These are phyloP conservation scores for Drosophila imparisetae DNA, from an alignment of 2,888 invertebrate genomes.

Conservation along the genomic window DNA sequence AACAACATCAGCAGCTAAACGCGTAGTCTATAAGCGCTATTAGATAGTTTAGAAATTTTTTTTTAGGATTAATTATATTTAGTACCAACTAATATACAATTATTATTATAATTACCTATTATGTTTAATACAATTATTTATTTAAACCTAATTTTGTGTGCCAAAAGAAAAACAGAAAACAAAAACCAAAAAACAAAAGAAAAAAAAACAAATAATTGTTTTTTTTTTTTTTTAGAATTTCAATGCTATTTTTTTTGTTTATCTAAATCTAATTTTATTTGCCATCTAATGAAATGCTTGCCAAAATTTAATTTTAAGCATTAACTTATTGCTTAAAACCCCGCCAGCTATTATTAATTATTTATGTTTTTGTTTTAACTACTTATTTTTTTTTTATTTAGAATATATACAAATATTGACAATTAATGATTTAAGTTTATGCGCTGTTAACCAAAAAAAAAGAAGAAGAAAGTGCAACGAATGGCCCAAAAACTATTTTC, in stretches of 20 bases:
- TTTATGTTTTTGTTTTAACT: conserved; percentile 27
- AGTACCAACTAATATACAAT: conserved; percentile 22
- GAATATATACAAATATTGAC: background rate
- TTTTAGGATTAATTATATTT: conserved; percentile 15
- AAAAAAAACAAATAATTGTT: conserved; percentile 18
- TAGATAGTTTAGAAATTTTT: conserved; percentile 52
- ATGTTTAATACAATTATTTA: conserved; percentile 51
- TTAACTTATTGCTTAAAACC: conserved; percentile 46
- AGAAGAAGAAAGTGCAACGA: conserved; percentile 37
- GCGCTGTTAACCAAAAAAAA: conserved; percentile 63
- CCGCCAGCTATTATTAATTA: conserved; percentile 55
- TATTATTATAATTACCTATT: conserved; percentile 12
- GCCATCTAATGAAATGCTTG: conserved; percentile 71
- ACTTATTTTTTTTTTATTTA: conserved; percentile 22
- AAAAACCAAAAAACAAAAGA: background rate
- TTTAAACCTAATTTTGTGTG: conserved; percentile 67
- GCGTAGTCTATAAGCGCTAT: conserved; percentile 33
- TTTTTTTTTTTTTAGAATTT: conserved; percentile 2
- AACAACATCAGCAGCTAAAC: conserved; percentile 9
- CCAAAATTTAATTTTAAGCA: conserved; percentile 64
- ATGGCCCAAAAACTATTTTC: conserved; percentile 38
- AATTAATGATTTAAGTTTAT: conserved; percentile 28
- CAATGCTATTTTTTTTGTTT: conserved; percentile 11
- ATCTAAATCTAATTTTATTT: conserved; percentile 47
- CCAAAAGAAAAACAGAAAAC: conserved; percentile 45